Percentiles rank a stretch among this genome's conserved stretches.
Evolutionary conservation across 2,888 invertebrate genomes (phyloP).

Genomic region (Mythimna impura): DNA sequence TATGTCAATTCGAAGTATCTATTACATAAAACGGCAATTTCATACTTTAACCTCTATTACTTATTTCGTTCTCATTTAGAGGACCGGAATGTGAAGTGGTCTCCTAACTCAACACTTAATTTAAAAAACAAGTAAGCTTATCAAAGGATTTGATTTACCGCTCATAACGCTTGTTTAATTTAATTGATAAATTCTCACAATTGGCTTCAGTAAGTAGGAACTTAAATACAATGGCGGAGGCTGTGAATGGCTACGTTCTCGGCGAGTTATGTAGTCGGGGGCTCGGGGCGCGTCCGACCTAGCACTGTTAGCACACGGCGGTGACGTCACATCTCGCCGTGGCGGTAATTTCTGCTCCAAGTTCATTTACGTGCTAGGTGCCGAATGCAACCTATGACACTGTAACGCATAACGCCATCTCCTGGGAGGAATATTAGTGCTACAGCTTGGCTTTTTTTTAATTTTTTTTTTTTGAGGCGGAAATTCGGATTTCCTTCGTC

Average conservation of each 20-base stretch:
- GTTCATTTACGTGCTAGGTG: background rate
- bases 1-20: too few species aligned
- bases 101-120: constrained; percentile 17
- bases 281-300: background rate
- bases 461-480: too few species aligned
- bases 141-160: constrained; percentile 24
- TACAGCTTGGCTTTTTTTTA: background rate
- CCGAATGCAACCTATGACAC: background rate
- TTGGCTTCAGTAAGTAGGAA: constrained; percentile 20
- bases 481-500: too few species aligned
- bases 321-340: background rate
- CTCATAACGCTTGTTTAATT: constrained; percentile 27
- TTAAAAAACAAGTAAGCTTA: constrained; percentile 34
- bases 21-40: too few species aligned
- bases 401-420: background rate
- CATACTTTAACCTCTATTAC: background rate
- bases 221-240: constrained; percentile 7
- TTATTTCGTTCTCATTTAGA: background rate
- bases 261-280: background rate
- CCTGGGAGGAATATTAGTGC: background rate
- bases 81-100: background rate
- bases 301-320: background rate
- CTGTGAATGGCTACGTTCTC: background rate
- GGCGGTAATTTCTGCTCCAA: constrained; percentile 3
- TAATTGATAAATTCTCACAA: constrained; percentile 31